Conservation (phyloP, 2,113 vertebrate genomes). For the Coryphaenoides rupestris region DNA sequence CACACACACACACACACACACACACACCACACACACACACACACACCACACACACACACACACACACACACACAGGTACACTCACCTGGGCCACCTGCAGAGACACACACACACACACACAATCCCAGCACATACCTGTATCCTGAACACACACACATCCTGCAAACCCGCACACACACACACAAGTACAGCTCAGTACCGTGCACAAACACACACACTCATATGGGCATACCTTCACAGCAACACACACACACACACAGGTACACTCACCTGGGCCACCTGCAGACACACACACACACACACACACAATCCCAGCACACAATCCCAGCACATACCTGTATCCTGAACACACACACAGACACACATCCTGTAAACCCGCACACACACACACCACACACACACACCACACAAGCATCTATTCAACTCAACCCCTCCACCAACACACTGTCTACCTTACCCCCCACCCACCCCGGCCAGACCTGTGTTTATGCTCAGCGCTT, state of each 20-base stretch:
- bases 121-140: no score
- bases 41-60: constrained; percentile 2
- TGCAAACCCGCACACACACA: constrained; percentile 1
- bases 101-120: no score
- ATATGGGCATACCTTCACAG: no score
- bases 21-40: constrained; percentile 31
- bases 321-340: no score
- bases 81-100: no score
- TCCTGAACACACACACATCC: not conserved
- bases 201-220: no score
- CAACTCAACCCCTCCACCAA: constrained; percentile 25
- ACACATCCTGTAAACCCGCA: not conserved
- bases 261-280: no score
- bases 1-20: constrained; percentile 3
- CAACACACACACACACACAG: no score
- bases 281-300: no score
- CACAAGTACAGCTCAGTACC: no score
- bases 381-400: constrained; percentile 15
- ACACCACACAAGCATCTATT: constrained; percentile 7
- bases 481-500: constrained; percentile 66
- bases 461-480: constrained; percentile 38
- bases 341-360: not conserved
- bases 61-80: not conserved
- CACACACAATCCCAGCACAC: no score
- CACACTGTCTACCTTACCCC: constrained; percentile 32